phyloP scores from a whole-genome alignment of 92 coral and sea anemone genomes.

The Phymanthus crucifer region DNA sequence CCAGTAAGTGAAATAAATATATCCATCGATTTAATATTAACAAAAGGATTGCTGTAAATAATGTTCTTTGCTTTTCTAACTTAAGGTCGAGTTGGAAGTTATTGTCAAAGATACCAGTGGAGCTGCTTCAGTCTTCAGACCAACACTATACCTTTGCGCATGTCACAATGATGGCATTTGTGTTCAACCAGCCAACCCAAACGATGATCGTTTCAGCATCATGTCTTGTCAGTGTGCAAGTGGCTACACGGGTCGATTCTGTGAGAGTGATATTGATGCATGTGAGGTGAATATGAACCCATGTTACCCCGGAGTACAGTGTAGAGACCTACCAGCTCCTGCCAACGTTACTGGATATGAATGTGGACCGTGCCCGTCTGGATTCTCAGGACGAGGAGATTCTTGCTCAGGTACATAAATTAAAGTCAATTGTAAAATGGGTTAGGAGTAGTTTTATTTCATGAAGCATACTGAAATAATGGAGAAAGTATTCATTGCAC shows the following conservation, averaged over 20 bases:
- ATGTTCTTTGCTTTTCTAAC: not conserved
- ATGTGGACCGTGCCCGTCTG: conserved; percentile 26
- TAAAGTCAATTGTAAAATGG: not conserved
- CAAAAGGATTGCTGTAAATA: not conserved
- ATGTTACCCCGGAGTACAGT: conserved; percentile 48
- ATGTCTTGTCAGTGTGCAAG: conserved; percentile 16
- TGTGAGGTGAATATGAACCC: conserved; percentile 47
- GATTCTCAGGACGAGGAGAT: conserved; percentile 16
- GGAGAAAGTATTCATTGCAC: no score
- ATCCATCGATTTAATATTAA: not conserved
- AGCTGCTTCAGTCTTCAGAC: not conserved
- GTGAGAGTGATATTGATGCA: conserved; percentile 32
- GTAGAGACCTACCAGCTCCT: conserved; percentile 30
- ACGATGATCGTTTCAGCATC: not conserved
- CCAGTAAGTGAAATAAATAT: conserved; percentile 5
- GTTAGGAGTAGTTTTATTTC: no score
- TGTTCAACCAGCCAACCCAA: not conserved
- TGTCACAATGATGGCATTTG: conserved; percentile 13
- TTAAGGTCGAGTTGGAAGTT: conserved; percentile 11
- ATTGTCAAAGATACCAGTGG: not conserved
- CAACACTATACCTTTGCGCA: not conserved
- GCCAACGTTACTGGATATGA: conserved; percentile 20
- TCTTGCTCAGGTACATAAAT: conserved; percentile 4
- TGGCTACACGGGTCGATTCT: conserved; percentile 8
- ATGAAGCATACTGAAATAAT: no score